Conservation (phyloP, 2,797 vertebrate species). For the Champsocephalus gunnari region DNA sequence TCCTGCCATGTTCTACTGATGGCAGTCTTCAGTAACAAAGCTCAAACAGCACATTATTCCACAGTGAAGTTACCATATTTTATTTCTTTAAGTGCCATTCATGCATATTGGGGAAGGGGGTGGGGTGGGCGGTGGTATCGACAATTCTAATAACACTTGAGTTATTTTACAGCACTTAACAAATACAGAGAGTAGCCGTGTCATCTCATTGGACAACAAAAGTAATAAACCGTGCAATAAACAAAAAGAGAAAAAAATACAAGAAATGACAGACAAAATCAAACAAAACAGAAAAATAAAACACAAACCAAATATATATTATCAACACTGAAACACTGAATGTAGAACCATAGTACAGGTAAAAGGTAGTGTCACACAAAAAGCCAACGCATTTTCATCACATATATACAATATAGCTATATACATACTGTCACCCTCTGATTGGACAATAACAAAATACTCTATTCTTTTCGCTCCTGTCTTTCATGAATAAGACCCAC, state of each 20-base stretch:
- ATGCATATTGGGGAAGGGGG: constrained; percentile 91
- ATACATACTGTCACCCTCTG: constrained; percentile 93
- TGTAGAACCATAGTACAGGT: constrained; percentile 94
- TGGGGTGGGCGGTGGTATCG: constrained; percentile 86
- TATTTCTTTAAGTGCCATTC: constrained; percentile 97
- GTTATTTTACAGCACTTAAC: constrained; percentile 97
- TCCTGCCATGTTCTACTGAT: background rate
- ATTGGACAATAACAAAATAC: constrained; percentile 97
- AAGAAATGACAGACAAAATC: constrained; percentile 87
- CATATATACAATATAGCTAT: constrained; percentile 99
- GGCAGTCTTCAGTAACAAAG: constrained; percentile 45
- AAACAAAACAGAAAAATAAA: constrained; percentile 82
- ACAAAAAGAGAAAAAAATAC: constrained; percentile 84
- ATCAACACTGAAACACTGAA: constrained; percentile 97
- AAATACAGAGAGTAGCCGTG: constrained; percentile 93
- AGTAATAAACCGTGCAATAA: constrained; percentile 97
- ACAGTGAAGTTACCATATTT: constrained; percentile 94
- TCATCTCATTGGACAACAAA: constrained; percentile 91
- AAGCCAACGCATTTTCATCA: constrained; percentile 94
- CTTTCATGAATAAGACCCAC: constrained; percentile 84
- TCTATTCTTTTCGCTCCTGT: constrained; percentile 87
- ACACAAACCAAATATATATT: constrained; percentile 90
- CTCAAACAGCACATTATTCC: constrained; percentile 81
- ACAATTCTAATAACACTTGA: constrained; percentile 96
- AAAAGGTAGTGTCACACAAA: constrained; percentile 95